Conservation (phyloP, 2,888 invertebrate species). For the Ichneumoninae sp. region DNA sequence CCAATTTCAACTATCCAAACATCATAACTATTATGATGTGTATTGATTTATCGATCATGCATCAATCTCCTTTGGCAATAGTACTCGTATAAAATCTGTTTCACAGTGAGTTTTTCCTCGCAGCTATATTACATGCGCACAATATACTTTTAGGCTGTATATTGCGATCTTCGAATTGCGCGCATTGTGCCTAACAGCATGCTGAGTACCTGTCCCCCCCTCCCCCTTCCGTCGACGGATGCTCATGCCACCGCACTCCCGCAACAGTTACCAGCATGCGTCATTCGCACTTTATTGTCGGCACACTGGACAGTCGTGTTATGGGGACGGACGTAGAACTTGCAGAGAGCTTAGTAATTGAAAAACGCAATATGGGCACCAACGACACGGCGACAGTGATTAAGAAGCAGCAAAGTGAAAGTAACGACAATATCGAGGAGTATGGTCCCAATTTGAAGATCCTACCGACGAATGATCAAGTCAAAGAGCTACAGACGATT, state of each 20-base stretch:
- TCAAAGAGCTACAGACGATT: constrained; percentile 94
- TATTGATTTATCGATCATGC: neutral
- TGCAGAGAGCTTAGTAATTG: neutral
- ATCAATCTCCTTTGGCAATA: neutral
- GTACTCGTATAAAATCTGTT: neutral
- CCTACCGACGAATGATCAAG: constrained; percentile 91
- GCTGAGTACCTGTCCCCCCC: neutral
- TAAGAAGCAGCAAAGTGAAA: constrained; percentile 77
- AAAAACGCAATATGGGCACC: constrained; percentile 82
- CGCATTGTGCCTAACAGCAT: neutral
- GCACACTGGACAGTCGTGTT: constrained; percentile 8
- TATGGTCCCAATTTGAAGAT: constrained; percentile 90
- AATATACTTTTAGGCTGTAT: neutral
- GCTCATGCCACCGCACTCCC: neutral
- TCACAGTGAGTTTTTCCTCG: neutral
- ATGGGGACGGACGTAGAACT: constrained; percentile 18
- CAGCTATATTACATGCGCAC: constrained; percentile 17
- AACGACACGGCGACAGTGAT: constrained; percentile 80
- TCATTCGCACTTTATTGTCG: constrained; percentile 43
- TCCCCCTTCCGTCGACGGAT: neutral
- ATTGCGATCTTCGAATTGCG: constrained; percentile 3
- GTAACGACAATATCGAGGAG: constrained; percentile 85
- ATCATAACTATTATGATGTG: neutral
- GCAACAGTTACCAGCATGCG: constrained; percentile 53
- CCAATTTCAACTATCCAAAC: neutral